Evolutionary conservation across 1,140 invertebrate genomes (phyloP).

Genomic region (Neoseiulus cucumeris): DNA sequence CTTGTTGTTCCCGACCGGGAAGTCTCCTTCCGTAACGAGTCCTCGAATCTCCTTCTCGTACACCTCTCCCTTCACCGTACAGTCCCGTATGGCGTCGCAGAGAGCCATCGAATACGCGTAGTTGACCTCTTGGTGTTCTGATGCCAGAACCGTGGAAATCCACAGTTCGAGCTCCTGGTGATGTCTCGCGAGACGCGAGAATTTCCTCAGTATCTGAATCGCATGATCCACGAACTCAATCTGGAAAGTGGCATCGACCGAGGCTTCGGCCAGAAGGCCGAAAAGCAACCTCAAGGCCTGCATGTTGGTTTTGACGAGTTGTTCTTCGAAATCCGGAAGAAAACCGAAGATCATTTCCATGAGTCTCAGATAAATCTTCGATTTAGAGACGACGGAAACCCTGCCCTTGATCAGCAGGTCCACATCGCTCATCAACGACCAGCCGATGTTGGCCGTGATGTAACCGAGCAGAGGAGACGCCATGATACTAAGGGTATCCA

Average conservation of each 20-base stretch:
- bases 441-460: neutral
- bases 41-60: neutral
- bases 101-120: neutral
- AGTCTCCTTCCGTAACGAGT: neutral
- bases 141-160: neutral
- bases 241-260: neutral
- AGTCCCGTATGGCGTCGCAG: neutral
- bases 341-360: neutral
- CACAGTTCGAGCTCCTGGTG: neutral
- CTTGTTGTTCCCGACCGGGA: neutral
- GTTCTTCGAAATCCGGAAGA: neutral
- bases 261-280: neutral
- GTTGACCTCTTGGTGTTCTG: neutral
- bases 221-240: neutral
- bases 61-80: neutral
- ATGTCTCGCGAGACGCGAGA: neutral
- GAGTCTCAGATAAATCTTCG: neutral
- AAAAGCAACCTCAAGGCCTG: neutral
- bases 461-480: neutral
- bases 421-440: neutral
- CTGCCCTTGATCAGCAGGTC: neutral
- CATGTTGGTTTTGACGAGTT: slow-evolving; percentile 3
- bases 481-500: neutral
- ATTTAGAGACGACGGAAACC: neutral
- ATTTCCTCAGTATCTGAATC: neutral